These are phyloP conservation scores for Onthophagus sagittarius DNA, from an alignment of 2,888 invertebrate species.

Conservation along the genomic window DNA sequence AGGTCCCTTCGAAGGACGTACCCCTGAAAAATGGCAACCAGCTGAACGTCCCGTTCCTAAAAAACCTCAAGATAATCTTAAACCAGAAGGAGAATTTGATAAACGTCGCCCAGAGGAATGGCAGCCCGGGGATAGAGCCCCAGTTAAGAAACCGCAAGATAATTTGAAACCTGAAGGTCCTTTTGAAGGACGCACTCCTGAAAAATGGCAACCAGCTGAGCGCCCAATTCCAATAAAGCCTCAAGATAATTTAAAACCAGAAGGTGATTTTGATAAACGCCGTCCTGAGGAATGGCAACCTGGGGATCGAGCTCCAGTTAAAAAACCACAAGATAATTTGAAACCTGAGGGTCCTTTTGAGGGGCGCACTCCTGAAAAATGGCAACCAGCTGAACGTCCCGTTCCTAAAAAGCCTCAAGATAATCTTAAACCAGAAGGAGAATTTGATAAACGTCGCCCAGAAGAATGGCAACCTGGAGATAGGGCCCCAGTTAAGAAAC, in stretches of 20 bases:
- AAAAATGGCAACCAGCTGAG: slow-evolving; percentile 47
- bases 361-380: slow-evolving; percentile 39
- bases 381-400: slow-evolving; percentile 48
- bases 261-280: slow-evolving; percentile 53
- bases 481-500: slow-evolving; percentile 45
- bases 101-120: slow-evolving; percentile 37
- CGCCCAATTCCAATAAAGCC: slow-evolving; percentile 46
- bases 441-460: slow-evolving; percentile 42
- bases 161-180: slow-evolving; percentile 51
- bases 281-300: slow-evolving; percentile 47
- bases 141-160: slow-evolving; percentile 46
- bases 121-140: slow-evolving; percentile 45
- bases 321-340: slow-evolving; percentile 53
- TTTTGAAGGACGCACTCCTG: slow-evolving; percentile 43
- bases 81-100: slow-evolving; percentile 49
- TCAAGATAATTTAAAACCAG: slow-evolving; percentile 50
- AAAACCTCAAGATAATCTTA: slow-evolving; percentile 52
- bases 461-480: slow-evolving; percentile 42
- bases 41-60: slow-evolving; percentile 45
- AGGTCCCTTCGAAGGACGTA: slow-evolving; percentile 50
- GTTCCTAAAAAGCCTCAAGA: slow-evolving; percentile 46
- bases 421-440: slow-evolving; percentile 53
- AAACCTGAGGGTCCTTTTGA: slow-evolving; percentile 57
- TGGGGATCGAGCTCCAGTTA: slow-evolving; percentile 47
- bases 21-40: slow-evolving; percentile 45